Base-by-base conservation (phyloP, 2,113 vertebrate genomes). In the Gavia stellata region DNA sequence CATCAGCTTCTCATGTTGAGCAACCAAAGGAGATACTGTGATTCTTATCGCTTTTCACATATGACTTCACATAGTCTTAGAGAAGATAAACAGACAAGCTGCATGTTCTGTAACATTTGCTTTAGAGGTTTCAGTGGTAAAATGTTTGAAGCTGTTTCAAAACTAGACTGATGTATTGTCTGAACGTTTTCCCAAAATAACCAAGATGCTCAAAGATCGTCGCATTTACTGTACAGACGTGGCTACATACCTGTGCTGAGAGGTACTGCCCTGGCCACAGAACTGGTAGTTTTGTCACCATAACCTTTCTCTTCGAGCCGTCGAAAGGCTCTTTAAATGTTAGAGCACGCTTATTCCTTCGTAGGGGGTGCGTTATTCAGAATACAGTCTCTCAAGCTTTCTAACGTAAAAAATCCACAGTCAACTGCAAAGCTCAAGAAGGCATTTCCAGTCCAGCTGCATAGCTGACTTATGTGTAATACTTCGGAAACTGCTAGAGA, bases 1-100 rank as follows among this genome's bases (percentile, higher is more conserved):
- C 90, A 88, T 79, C 86, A 88, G 70, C 92, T 87, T 87, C 86
- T 96, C 77, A 94, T 81, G 93, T 67, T 92, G 92, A 97, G 92
- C 95, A 86, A 81, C 93, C 92, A 77, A 90, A 89, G 79, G 82
- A 96, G 88, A 77, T 86, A 77, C 31, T 91, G 79, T 40, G 94
- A 97, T 92, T 71, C 87, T 95, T 87, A 92, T 82, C 92, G 23
- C 96, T 92, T 96, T 94, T 97, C 96, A 93, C 62, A 62, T 38
- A 70, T 47, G 82, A 90, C 88, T 94, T 96, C 91, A 92, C 71
- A 91, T 16, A 44, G 81, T 79, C 78, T 92, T 86, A 65, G 47
- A 90, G 66, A 94, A 90, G 83, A 97, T 93, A 92, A 94, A 96
- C 72, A 94, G 88, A 90, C 63, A 67, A 91, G 85, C 44, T 72